A percentile compares a stretch with the other conserved stretches of the same genome.
Conservation (phyloP, 2,888 invertebrate species). For the Cheilosia variabilis region DNA sequence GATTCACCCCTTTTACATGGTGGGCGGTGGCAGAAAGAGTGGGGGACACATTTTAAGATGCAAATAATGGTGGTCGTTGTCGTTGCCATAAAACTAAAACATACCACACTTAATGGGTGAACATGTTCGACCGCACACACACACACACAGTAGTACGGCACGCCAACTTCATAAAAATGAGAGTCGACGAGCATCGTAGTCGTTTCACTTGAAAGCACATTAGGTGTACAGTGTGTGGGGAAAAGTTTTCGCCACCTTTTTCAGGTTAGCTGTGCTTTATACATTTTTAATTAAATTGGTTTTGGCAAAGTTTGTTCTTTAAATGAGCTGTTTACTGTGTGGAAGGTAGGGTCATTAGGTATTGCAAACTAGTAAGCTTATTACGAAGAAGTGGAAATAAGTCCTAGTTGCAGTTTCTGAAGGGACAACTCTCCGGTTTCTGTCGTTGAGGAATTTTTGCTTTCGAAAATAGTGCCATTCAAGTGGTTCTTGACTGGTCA, state of each 20-base stretch:
- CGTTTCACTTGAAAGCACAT: conserved; percentile 4
- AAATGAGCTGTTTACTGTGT: background rate
- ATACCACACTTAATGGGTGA: conserved; percentile 42
- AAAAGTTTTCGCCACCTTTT: conserved; percentile 35
- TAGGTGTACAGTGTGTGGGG: conserved; percentile 24
- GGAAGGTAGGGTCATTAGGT: background rate
- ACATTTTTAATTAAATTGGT: conserved; percentile 39
- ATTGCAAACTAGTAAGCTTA: too few relatives aligned
- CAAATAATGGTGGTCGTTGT: conserved; percentile 56
- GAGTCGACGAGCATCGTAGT: background rate
- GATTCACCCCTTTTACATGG: background rate
- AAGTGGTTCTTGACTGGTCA: too few relatives aligned
- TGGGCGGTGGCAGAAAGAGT: conserved; percentile 65
- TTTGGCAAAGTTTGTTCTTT: conserved; percentile 9
- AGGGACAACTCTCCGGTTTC: too few relatives aligned
- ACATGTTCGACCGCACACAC: conserved; percentile 53
- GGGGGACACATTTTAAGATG: conserved; percentile 48
- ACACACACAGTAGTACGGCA: conserved; percentile 6
- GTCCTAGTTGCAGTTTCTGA: too few relatives aligned
- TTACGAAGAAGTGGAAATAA: too few relatives aligned
- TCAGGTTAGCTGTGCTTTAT: conserved; percentile 6
- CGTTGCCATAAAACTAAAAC: conserved; percentile 50
- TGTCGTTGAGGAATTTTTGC: too few relatives aligned
- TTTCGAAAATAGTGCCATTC: too few relatives aligned
- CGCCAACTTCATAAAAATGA: conserved; percentile 15